Evolutionary conservation across 2,113 vertebrate genomes (phyloP), one percentile per base, ranked within the genome.

Genomic region (Suricata suricatta): DNA sequence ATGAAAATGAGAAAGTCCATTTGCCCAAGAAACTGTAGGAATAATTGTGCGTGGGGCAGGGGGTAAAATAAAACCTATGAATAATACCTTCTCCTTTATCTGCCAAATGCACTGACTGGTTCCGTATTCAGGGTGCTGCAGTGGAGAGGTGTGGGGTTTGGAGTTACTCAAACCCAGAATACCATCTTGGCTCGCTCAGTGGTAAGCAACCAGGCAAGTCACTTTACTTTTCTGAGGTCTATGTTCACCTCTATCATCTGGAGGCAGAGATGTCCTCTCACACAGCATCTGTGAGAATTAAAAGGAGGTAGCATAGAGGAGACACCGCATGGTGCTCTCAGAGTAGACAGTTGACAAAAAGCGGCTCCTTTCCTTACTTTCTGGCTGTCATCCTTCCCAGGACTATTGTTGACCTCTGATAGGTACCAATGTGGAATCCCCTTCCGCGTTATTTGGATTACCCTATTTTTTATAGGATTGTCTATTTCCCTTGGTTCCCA

Each of bases 241-340:
- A 0, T 35, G 29, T 69, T 35, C 38, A 31, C 16, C 21, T n/a
- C 44, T 77, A 16, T 16, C 35, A 47, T 31, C 68, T 50, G 41
- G 41, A 31, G 17, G 8, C 19, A 31, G 29, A 66, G 66, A 8
- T 21, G 11, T 44, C 31, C 8, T 54, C 21, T 71, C 33, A 25
- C 16, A 71, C 8, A 9, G 60, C 27, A 17, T 8, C 57, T 57
- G 25, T 57, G 31, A 76, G 44, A 69, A 3, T 77, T 63, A 79
- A 86, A 44, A 77, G 27, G 10, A 50, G 47, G 29, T 0, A 41
- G 33, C 57, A 29, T 1, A 7, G 84, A 5, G 31, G 44, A 52
- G 11, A 68, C 21, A 7, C 33, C 4, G 3, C 35, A 7, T 5
- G 3, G 7, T 5, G 4, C 4, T 29, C 52, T 69, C 6, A 44